Conservation (phyloP, 92 coral and sea anemone species). For the Scolanthus callimorphus region DNA sequence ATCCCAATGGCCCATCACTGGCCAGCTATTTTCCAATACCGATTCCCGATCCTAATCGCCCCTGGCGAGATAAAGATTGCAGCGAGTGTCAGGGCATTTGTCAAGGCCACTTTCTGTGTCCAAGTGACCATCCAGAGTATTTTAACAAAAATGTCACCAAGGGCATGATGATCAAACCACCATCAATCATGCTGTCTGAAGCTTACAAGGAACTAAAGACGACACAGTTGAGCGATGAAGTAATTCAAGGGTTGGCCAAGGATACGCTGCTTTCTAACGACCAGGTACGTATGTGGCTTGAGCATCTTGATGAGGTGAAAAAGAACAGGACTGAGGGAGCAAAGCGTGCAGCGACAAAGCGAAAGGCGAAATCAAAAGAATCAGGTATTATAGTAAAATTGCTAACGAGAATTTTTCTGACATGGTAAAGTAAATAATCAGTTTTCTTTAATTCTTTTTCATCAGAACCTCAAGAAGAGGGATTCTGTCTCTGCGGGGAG, state of each 20-base stretch:
- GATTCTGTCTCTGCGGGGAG: too few relatives aligned
- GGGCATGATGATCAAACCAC: conserved; percentile 35
- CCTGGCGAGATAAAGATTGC: conserved; percentile 29
- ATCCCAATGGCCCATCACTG: too few relatives aligned
- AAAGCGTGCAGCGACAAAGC: conserved; percentile 23
- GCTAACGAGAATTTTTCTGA: too few relatives aligned
- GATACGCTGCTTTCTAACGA: conserved; percentile 22
- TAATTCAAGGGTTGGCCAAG: conserved; percentile 18
- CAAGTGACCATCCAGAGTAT: conserved; percentile 13
- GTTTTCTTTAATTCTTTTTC: too few relatives aligned
- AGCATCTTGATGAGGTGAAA: conserved; percentile 25
- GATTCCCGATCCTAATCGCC: conserved; percentile 24
- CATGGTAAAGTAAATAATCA: too few relatives aligned
- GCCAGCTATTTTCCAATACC: conserved; percentile 34
- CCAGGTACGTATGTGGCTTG: conserved; percentile 31
- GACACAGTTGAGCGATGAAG: conserved; percentile 3
- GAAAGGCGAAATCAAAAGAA: too few relatives aligned
- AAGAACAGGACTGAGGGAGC: conserved; percentile 33
- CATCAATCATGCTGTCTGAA: conserved; percentile 7
- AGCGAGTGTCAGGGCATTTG: conserved; percentile 18
- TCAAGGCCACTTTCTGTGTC: conserved; percentile 26
- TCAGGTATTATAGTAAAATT: too few relatives aligned
- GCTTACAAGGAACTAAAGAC: conserved; percentile 5
- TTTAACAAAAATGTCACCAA: conserved; percentile 8
- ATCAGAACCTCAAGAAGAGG: too few relatives aligned